Conservation (phyloP, 2,797 vertebrate species). For the Galago senegalensis region DNA sequence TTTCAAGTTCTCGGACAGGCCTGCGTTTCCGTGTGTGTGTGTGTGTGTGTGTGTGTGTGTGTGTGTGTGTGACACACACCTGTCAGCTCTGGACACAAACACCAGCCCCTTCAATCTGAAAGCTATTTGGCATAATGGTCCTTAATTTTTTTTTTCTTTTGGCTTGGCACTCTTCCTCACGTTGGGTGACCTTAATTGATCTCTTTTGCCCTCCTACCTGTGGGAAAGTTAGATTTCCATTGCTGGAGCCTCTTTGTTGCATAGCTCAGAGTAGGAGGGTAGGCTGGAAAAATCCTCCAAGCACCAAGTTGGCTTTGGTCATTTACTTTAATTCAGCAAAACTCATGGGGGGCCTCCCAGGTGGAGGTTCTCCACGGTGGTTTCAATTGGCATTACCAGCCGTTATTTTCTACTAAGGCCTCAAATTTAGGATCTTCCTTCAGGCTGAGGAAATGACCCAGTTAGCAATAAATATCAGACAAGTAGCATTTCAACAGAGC, state of each 20-base stretch:
- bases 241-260: too few species aligned
- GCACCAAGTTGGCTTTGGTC: too few species aligned
- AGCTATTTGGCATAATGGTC: not conserved
- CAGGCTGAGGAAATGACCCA: not conserved
- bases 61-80: rapidly evolving
- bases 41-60: rapidly evolving
- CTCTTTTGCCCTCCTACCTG: not conserved
- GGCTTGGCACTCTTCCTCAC: not conserved
- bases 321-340: not conserved
- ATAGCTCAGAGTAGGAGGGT: not conserved
- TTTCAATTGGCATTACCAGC: rapidly evolving
- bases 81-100: not conserved
- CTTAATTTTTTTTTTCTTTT: not conserved
- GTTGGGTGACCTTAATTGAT: rapidly evolving
- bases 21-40: too few species aligned
- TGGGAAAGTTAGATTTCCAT: not conserved
- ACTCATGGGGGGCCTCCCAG: not conserved
- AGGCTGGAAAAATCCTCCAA: not conserved
- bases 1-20: rapidly evolving
- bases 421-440: not conserved
- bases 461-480: not conserved
- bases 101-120: rapidly evolving
- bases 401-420: too few species aligned
- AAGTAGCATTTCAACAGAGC: not conserved
- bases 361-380: rapidly evolving